Percentiles rank a stretch among this genome's conserved stretches.
Conservation (phyloP, 2,888 invertebrate species). For the Hypselothyrea guttata region DNA sequence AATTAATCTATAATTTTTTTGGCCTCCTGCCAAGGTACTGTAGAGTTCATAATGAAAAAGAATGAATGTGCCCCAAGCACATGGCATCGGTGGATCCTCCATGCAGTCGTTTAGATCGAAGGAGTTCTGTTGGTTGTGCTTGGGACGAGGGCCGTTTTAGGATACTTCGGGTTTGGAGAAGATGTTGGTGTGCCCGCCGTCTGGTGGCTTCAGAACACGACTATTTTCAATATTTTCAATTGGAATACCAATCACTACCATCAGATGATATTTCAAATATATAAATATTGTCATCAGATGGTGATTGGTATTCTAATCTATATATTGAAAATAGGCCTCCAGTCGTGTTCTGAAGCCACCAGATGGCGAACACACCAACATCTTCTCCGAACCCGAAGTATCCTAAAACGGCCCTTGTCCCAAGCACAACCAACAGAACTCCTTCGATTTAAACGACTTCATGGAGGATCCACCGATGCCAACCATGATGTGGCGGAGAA, state of each 20-base stretch:
- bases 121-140: constrained; percentile 83
- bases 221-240: no score
- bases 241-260: no score
- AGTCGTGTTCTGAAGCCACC: constrained; percentile 87
- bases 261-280: no score
- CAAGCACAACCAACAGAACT: constrained; percentile 83
- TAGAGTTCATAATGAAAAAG: no score
- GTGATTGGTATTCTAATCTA: no score
- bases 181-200: constrained; percentile 87
- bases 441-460: constrained; percentile 82
- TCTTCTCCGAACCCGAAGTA: constrained; percentile 85
- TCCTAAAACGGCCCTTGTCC: constrained; percentile 83
- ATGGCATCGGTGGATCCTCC: constrained; percentile 82
- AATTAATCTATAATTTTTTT: no score
- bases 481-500: constrained; percentile 79
- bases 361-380: constrained; percentile 87
- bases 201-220: constrained; percentile 87
- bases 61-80: no score
- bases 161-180: constrained; percentile 85
- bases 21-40: no score
- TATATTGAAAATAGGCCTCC: constrained; percentile 85
- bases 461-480: constrained; percentile 82
- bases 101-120: constrained; percentile 82
- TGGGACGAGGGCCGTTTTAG: constrained; percentile 83
- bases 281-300: no score